Conservation (phyloP, 2,797 vertebrate genomes). For the Acipenser ruthenus region DNA sequence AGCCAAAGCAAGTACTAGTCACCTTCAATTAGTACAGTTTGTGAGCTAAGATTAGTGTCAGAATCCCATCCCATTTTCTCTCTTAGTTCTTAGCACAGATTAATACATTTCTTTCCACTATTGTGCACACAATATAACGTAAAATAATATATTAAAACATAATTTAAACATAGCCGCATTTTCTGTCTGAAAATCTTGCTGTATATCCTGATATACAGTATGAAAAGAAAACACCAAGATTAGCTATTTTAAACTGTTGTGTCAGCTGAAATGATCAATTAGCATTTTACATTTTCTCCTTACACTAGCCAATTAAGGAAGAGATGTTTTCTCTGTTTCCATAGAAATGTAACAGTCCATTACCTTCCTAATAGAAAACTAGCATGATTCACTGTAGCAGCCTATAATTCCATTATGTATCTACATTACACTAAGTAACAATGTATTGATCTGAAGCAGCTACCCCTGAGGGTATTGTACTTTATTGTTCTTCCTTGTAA, state of each 20-base stretch:
- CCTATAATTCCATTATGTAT: slow-evolving; percentile 30
- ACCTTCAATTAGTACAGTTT: too few species aligned
- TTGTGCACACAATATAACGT: too few species aligned
- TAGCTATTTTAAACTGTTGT: slow-evolving; percentile 2
- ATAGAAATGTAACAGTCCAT: slow-evolving; percentile 39
- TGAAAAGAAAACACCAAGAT: slow-evolving; percentile 2
- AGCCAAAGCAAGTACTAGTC: too few species aligned
- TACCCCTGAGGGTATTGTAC: background rate
- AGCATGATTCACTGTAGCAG: slow-evolving; percentile 27
- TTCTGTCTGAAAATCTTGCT: too few species aligned
- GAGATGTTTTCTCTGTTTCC: slow-evolving; percentile 37
- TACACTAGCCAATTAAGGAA: slow-evolving; percentile 46
- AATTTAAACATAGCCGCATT: too few species aligned
- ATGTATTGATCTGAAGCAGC: slow-evolving; percentile 1
- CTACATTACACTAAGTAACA: slow-evolving; percentile 27
- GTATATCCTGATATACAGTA: too few species aligned
- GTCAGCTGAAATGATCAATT: slow-evolving; percentile 24
- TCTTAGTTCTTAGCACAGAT: too few species aligned
- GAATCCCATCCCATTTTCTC: too few species aligned
- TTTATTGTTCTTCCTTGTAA: background rate
- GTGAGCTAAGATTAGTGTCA: too few species aligned
- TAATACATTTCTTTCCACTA: too few species aligned
- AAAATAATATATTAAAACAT: too few species aligned
- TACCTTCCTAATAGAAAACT: slow-evolving; percentile 30
- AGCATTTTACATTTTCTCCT: slow-evolving; percentile 41